These are phyloP conservation scores for Theristus sp. DNA, from an alignment of 2,888 invertebrate species.

Conservation along the genomic window DNA sequence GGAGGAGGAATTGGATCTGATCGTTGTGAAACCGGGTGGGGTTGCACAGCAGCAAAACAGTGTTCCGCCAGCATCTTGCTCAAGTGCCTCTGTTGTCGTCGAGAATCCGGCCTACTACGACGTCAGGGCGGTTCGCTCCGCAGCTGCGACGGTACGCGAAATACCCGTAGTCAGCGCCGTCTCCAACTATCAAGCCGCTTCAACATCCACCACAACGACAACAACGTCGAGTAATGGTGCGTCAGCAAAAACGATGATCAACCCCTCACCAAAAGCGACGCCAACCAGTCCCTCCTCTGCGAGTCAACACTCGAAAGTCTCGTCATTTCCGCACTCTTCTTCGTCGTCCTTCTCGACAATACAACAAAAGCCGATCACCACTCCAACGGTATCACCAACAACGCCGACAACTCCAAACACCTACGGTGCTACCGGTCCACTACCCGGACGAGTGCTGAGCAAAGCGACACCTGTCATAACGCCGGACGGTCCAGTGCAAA, in stretches of 20 bases:
- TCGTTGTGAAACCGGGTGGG: background rate
- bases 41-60: too few species aligned
- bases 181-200: too few species aligned
- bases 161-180: background rate
- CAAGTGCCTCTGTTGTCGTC: too few species aligned
- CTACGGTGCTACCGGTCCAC: conserved; percentile 17
- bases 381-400: too few species aligned
- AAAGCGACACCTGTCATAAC: conserved; percentile 21
- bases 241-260: background rate
- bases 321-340: too few species aligned
- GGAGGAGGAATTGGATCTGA: background rate
- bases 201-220: background rate
- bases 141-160: background rate
- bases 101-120: background rate
- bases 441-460: conserved; percentile 21
- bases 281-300: too few species aligned
- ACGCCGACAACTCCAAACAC: too few species aligned
- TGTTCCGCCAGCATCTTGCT: too few species aligned
- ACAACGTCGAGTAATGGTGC: background rate
- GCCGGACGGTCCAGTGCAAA: conserved; percentile 10
- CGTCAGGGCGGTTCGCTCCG: background rate
- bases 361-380: too few species aligned
- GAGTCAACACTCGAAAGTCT: too few species aligned
- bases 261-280: background rate
- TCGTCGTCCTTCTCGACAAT: too few species aligned